Evolutionary conservation across 2,888 invertebrate species (phyloP).

Genomic region (Acrocera orbiculus): DNA sequence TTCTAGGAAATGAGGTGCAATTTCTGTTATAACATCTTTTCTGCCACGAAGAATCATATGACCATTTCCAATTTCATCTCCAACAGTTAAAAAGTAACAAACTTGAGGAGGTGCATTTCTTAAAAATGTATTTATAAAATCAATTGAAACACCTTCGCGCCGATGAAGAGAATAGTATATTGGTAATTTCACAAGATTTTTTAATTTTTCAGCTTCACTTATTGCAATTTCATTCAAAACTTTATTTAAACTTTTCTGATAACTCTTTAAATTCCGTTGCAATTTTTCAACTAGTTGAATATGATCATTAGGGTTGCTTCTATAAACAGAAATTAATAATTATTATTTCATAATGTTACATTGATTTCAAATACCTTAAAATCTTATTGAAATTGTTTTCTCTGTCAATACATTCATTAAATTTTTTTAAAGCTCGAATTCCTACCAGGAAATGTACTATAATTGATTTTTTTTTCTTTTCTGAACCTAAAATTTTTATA

Average conservation of each 20-base stretch:
- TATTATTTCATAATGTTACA: not conserved
- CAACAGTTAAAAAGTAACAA: slow-evolving; percentile 49
- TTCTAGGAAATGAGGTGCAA: slow-evolving; percentile 39
- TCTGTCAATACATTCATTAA: slow-evolving; percentile 42
- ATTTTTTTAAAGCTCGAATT: slow-evolving; percentile 42
- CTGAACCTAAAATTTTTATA: slow-evolving; percentile 46
- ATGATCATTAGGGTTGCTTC: slow-evolving; percentile 53
- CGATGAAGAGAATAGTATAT: slow-evolving; percentile 42
- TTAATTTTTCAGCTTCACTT: slow-evolving; percentile 46
- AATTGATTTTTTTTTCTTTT: slow-evolving; percentile 53
- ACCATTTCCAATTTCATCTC: slow-evolving; percentile 45
- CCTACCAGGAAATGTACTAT: slow-evolving; percentile 57
- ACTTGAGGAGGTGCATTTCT: slow-evolving; percentile 41
- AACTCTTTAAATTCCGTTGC: slow-evolving; percentile 45
- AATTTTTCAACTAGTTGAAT: slow-evolving; percentile 55
- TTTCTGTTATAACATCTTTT: slow-evolving; percentile 20
- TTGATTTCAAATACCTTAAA: slow-evolving; percentile 43
- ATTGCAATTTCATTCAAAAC: slow-evolving; percentile 50
- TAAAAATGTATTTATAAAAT: slow-evolving; percentile 53
- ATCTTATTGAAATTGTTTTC: slow-evolving; percentile 49
- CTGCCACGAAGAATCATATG: slow-evolving; percentile 35
- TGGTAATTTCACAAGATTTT: slow-evolving; percentile 32
- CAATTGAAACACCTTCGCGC: slow-evolving; percentile 55
- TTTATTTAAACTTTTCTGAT: slow-evolving; percentile 45
- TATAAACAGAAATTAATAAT: slow-evolving; percentile 19